Evolutionary conservation across 2,888 invertebrate species (phyloP), one percentile per base, ranked within the genome.

Genomic region (Augochlorella aurata): DNA sequence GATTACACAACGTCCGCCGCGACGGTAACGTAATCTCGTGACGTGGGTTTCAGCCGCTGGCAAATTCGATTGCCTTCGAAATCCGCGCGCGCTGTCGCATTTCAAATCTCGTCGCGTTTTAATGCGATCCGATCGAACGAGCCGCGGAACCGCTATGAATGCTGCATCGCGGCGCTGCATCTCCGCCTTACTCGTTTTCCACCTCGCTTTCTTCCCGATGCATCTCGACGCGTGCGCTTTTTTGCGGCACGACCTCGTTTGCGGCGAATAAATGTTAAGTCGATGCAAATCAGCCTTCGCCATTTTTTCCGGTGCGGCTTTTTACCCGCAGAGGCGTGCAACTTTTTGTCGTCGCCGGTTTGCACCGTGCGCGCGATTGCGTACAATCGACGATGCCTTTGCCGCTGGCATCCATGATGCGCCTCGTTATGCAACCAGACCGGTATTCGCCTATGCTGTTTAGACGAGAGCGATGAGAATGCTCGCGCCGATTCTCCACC

Each of bases 351-450:
- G 10, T 0, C 10, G 18, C 10, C 18, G 44, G 10, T 0, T 10
- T 8, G n/a, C 18, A 18, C 4, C 5, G 16, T 9, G 29, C 63
- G 18, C 9, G n/a, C 38, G n/a, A 38, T 63, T 38, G 63, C 44
- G 38, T 44, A n/a, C 45, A 61, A 58, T 58, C 58, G 21, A 29
- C 24, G 24, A 72, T 47, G 29, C 47, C 29, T 72, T 45, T 49
- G 38, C 61, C 16, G 18, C 16, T 45, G 45, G 38, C 50, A 58
- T 58, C 24, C 70, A 58, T 71, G 70, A 58, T 47, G 45, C 70
- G 16, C 45, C 44, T 24, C 16, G 44, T 71, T 71, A 71, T 71
- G 45, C 58, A 71, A 71, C 45, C 14, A 14, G 58, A 58, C n/a
- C 10, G 44, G 70, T 71, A 21, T 24, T 21, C 58, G 14, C 24